Percentiles rank a stretch among this genome's conserved stretches.
Conservation (phyloP, 2,113 vertebrate genomes). For the Terrapene triunguis region DNA sequence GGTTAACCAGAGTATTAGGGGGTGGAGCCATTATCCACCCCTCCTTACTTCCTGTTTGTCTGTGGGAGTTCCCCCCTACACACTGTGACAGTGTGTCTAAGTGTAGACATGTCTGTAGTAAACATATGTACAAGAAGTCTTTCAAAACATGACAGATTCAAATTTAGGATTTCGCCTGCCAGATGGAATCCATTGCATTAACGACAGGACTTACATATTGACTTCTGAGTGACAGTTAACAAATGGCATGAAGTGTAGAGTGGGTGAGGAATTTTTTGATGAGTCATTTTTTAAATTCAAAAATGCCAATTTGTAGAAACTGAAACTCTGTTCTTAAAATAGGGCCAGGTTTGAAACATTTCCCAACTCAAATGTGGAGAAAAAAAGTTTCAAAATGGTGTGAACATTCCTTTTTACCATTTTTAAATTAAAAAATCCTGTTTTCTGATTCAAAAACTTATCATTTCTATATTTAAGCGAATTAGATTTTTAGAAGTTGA, state of each 20-base stretch:
- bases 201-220: neutral
- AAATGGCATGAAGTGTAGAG: neutral
- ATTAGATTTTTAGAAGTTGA: neutral
- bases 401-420: neutral
- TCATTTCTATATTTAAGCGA: neutral
- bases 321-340: neutral
- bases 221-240: neutral
- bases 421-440: neutral
- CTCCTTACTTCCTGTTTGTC: neutral
- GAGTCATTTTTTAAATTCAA: neutral
- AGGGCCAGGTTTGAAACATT: neutral
- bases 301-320: neutral
- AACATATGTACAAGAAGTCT: neutral
- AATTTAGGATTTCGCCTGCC: fast-evolving
- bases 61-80: neutral
- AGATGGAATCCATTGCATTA: neutral
- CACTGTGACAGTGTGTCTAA: neutral
- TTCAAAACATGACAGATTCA: neutral
- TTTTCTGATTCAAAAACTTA: neutral
- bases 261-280: neutral
- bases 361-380: neutral
- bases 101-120: neutral
- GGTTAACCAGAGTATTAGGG: neutral
- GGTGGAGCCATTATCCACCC: neutral
- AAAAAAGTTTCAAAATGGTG: neutral